Evolutionary conservation across 2,797 vertebrate genomes (phyloP), one percentile per base, ranked within the genome.

Genomic region (Poecile montanus): DNA sequence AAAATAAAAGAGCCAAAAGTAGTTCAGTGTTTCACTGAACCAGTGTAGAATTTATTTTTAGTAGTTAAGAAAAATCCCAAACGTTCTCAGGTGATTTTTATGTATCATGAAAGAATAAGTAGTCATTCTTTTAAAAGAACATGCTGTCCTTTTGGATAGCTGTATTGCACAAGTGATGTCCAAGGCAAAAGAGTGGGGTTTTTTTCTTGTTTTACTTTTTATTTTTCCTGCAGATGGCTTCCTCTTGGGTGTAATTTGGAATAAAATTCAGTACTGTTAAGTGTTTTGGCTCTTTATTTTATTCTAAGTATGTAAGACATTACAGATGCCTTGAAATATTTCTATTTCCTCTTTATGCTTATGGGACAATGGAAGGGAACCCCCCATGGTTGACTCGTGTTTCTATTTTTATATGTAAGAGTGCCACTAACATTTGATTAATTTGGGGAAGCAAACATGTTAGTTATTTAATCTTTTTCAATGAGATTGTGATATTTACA

Each of bases 281-380:
- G 85, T 91, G 63, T 81, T 95, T 92, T 96, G 94, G 94, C 96
- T 91, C 89, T 90, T 79, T 84, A 85, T 85, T 89, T 89, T 95
- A 96, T 94, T 96, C 85, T 91, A 86, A 97, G 32, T 88, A 96
- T 95, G 92, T 73, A 96, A 94, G 92, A 93, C 91, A 86, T 97
- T 96, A 97, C 95, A 96, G 91, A 96, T 96, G 94, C 57, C 88
- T 95, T 93, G 92, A 97, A 96, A 81, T 96, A 96, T 96, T 97
- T 94, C 73, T 96, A 0, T 88, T 96, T 96, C 95, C 94, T 93
- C 60, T 91, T 45, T 93, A 76, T 92, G 62, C 95, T 93, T 96
- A 84, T 60, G 95, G 94, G 92, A 93, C 94, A 85, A 85, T 84
- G 81, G 91, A 86, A 96, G 94, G 95, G 91, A 96, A 95, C 82